A percentile compares a stretch with the other conserved stretches of the same genome.
These are phyloP conservation scores for Gryllus bimaculatus DNA, from an alignment of 1,140 invertebrate species.

Conservation along the genomic window DNA sequence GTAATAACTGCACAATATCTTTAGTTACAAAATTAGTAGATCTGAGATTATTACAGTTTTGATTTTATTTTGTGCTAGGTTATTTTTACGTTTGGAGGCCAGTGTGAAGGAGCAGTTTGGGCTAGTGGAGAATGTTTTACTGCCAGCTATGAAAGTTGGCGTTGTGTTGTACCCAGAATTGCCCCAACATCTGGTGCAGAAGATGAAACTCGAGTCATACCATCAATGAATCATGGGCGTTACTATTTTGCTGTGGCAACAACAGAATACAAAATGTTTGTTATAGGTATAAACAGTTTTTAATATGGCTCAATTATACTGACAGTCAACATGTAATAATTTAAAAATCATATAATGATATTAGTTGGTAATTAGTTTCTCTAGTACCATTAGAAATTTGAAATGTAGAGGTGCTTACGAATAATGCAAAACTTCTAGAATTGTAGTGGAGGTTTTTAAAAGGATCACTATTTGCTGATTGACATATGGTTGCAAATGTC, in stretches of 20 bases:
- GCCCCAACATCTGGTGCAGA: conserved; percentile 21
- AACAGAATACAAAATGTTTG: conserved; percentile 26
- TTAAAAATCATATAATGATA: not conserved
- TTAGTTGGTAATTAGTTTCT: too few relatives aligned
- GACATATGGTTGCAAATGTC: too few relatives aligned
- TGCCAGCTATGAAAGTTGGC: conserved; percentile 29
- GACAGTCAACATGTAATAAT: not conserved
- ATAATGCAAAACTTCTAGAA: too few relatives aligned
- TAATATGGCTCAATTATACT: not conserved
- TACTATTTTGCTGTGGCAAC: conserved; percentile 28
- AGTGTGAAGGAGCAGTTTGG: conserved; percentile 28
- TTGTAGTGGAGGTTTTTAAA: too few relatives aligned
- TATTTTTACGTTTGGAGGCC: conserved; percentile 29
- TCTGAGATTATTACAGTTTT: not conserved
- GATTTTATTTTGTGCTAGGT: conserved; percentile 23
- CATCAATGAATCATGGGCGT: conserved; percentile 28
- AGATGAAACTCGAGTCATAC: conserved; percentile 26
- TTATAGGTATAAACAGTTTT: conserved; percentile 24
- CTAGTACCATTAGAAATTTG: too few relatives aligned
- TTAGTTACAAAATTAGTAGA: not conserved
- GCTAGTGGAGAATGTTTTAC: conserved; percentile 31
- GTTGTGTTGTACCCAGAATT: conserved; percentile 27
- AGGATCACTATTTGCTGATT: too few relatives aligned
- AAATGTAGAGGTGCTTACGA: too few relatives aligned
- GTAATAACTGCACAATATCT: too few relatives aligned